phyloP scores from a whole-genome alignment of 2,113 vertebrate genomes.

The Burhinus oedicnemus region DNA sequence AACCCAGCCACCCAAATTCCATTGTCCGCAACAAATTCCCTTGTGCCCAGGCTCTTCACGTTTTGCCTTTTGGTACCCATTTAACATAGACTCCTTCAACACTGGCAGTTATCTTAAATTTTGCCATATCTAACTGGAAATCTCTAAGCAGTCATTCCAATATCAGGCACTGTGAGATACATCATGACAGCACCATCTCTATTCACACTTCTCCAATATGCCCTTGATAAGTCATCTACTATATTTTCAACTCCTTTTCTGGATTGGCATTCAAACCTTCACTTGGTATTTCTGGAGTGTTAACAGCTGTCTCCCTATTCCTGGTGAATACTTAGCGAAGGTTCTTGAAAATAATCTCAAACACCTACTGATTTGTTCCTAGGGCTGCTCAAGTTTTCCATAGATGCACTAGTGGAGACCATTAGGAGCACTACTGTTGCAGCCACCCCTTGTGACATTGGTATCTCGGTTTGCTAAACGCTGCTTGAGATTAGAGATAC shows the following conservation, averaged over 20 bases:
- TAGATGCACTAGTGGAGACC: neutral
- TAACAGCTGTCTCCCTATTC: slow-evolving; percentile 68
- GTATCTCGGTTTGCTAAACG: neutral
- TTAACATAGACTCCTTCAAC: neutral
- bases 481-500: slow-evolving; percentile 35
- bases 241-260: slow-evolving; percentile 65
- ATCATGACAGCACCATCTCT: slow-evolving; percentile 47
- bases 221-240: slow-evolving; percentile 53
- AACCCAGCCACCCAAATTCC: neutral
- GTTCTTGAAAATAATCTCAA: slow-evolving; percentile 60
- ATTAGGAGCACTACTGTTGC: neutral
- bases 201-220: slow-evolving; percentile 55
- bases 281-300: slow-evolving; percentile 65
- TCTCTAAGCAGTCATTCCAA: slow-evolving; percentile 2
- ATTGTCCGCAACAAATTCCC: neutral
- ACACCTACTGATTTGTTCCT: slow-evolving; percentile 34
- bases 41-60: neutral
- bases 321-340: slow-evolving; percentile 39
- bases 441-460: slow-evolving; percentile 13
- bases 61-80: neutral
- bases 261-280: slow-evolving; percentile 59
- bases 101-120: neutral
- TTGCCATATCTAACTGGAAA: neutral
- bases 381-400: slow-evolving; percentile 18
- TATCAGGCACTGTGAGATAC: slow-evolving; percentile 1